Conservation (phyloP, 2,797 vertebrate species). For the Apogon hyalosoma region DNA sequence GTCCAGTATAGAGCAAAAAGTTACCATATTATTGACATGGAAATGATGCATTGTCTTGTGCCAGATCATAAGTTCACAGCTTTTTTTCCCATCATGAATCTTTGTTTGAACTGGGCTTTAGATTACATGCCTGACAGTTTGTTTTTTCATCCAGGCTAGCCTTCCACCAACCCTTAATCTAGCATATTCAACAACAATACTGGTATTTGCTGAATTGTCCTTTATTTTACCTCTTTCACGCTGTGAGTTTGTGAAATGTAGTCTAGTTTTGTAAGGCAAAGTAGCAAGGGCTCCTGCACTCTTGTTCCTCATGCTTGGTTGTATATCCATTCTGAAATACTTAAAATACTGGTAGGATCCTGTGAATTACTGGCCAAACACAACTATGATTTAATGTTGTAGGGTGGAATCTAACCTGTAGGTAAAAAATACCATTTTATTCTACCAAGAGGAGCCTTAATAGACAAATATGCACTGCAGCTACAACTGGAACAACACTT, state of each 20-base stretch:
- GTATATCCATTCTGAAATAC: slow-evolving; percentile 17
- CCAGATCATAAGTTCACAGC: too few relatives aligned
- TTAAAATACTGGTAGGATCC: slow-evolving; percentile 3
- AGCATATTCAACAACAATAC: too few relatives aligned
- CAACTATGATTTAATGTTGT: neutral
- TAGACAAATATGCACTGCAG: slow-evolving; percentile 2
- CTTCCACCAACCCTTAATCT: neutral
- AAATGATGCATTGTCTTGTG: too few relatives aligned
- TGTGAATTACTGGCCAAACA: neutral
- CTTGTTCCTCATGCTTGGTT: neutral
- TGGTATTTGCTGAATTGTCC: too few relatives aligned
- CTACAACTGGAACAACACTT: neutral
- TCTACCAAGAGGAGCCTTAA: neutral
- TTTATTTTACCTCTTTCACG: neutral
- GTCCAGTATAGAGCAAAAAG: too few relatives aligned
- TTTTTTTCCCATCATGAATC: too few relatives aligned
- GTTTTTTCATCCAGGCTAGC: too few relatives aligned
- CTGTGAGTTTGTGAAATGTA: neutral
- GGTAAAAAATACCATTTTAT: neutral
- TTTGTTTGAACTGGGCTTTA: too few relatives aligned
- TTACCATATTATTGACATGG: too few relatives aligned
- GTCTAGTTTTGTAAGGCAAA: slow-evolving; percentile 12
- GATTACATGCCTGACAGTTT: too few relatives aligned
- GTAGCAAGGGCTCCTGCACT: slow-evolving; percentile 1
- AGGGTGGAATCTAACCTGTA: neutral